These are phyloP conservation scores for Odocoileus virginianus DNA, from an alignment of 2,113 vertebrate genomes.

Conservation along the genomic window DNA sequence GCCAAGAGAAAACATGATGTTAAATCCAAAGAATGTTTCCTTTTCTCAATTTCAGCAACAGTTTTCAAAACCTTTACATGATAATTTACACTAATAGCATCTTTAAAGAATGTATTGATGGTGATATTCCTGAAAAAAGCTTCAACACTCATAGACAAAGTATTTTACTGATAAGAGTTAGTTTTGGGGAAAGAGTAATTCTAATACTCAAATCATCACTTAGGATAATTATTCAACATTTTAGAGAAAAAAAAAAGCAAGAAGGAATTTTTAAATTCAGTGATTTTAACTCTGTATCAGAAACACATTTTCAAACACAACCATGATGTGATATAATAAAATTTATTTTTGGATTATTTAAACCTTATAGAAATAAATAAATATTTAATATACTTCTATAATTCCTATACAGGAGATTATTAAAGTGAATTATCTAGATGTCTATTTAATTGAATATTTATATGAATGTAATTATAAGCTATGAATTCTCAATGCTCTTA, in stretches of 20 bases:
- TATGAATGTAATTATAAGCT: not conserved
- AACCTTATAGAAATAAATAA: not conserved
- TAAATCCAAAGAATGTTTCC: not conserved
- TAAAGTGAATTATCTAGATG: not conserved
- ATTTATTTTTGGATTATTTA: not conserved
- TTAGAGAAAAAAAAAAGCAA: not conserved
- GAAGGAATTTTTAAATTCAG: not conserved
- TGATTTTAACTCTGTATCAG: not conserved
- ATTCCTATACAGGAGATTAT: not conserved
- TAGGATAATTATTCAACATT: not conserved
- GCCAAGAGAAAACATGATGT: not conserved
- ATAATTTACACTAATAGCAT: not conserved
- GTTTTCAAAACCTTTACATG: not conserved
- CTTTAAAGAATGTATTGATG: not conserved
- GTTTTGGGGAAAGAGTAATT: not conserved
- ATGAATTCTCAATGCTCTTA: not conserved
- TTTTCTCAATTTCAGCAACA: slow-evolving; percentile 20
- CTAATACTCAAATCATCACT: not conserved
- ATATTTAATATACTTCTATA: not conserved
- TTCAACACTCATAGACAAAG: not conserved
- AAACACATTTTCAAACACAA: not conserved
- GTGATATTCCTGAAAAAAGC: not conserved
- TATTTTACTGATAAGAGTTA: not conserved
- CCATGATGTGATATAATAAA: not conserved
- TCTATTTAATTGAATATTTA: not conserved